A percentile compares a stretch with the other conserved stretches of the same genome.
Conservation (phyloP, 1,140 invertebrate species). For the Chironomus tepperi region DNA sequence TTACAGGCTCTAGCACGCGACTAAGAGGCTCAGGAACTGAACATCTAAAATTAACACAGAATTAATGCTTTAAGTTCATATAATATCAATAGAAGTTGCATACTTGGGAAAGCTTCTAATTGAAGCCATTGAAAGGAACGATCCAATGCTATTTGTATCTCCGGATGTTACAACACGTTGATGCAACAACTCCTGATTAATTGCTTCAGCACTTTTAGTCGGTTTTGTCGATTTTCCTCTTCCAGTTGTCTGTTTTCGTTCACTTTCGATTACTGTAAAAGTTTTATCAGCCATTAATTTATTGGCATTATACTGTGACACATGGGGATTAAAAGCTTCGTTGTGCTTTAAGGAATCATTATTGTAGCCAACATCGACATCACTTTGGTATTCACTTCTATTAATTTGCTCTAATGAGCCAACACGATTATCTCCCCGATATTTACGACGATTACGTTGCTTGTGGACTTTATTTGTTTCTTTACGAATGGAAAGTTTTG, state of each 20-base stretch:
- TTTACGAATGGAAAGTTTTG: conserved; percentile 30
- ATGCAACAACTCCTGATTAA: conserved; percentile 36
- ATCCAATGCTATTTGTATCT: conserved; percentile 38
- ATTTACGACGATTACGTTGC: conserved; percentile 29
- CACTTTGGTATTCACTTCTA: not conserved
- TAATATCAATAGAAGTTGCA: conserved; percentile 30
- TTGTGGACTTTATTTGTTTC: conserved; percentile 29
- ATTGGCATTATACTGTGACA: conserved; percentile 38
- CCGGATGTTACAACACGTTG: conserved; percentile 33
- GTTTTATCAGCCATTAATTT: conserved; percentile 34
- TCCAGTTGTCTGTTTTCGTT: conserved; percentile 26
- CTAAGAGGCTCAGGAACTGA: conserved; percentile 54
- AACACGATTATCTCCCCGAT: conserved; percentile 37
- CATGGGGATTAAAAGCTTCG: conserved; percentile 36
- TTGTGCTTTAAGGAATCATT: conserved; percentile 33
- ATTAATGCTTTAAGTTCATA: too few relatives aligned
- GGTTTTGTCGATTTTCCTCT: not conserved
- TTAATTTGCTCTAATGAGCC: conserved; percentile 33
- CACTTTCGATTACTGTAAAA: conserved; percentile 28
- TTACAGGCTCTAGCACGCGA: conserved; percentile 65
- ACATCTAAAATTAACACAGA: conserved; percentile 26
- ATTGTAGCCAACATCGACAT: conserved; percentile 21
- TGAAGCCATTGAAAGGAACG: conserved; percentile 65
- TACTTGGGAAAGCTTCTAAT: conserved; percentile 61
- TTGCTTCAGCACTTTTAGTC: conserved; percentile 31